Evolutionary conservation across 2,113 vertebrate species (phyloP).

Genomic region (Lichenostomus cassidix): DNA sequence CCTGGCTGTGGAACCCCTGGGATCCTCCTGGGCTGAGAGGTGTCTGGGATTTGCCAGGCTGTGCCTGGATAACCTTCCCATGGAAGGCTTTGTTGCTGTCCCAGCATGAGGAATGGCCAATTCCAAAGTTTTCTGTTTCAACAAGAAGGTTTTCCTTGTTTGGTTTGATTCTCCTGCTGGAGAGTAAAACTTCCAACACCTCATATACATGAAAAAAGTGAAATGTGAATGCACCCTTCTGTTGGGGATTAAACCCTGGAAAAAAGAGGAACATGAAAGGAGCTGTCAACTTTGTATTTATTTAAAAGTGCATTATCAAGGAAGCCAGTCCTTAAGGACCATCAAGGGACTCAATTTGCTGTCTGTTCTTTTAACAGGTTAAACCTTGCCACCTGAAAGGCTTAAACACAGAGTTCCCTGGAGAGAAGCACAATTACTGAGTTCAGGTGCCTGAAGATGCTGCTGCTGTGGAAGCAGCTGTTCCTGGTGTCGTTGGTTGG

Average conservation of each 20-base stretch:
- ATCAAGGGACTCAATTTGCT: background rate
- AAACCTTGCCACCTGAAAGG: constrained; percentile 77
- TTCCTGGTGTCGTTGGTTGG: constrained; percentile 86
- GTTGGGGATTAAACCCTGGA: background rate
- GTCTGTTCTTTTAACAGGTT: constrained; percentile 80
- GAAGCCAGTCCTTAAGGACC: background rate
- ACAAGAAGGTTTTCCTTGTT: no score
- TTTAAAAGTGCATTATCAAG: background rate
- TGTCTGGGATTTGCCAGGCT: no score
- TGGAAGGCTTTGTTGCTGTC: no score
- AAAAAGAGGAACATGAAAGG: background rate
- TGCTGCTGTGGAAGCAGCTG: constrained; percentile 92
- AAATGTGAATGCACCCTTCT: background rate
- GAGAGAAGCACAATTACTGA: constrained; percentile 77
- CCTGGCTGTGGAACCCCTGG: background rate
- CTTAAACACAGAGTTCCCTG: constrained; percentile 72
- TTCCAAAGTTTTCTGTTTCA: no score
- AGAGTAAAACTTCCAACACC: no score
- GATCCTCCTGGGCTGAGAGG: no score
- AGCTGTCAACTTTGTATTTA: background rate
- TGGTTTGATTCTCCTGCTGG: background rate
- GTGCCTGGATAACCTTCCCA: no score
- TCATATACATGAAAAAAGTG: background rate
- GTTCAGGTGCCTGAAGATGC: constrained; percentile 85
- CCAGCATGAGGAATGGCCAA: no score